These are phyloP conservation scores for Papilio elwesi DNA, from an alignment of 2,888 invertebrate genomes.

Conservation along the genomic window DNA sequence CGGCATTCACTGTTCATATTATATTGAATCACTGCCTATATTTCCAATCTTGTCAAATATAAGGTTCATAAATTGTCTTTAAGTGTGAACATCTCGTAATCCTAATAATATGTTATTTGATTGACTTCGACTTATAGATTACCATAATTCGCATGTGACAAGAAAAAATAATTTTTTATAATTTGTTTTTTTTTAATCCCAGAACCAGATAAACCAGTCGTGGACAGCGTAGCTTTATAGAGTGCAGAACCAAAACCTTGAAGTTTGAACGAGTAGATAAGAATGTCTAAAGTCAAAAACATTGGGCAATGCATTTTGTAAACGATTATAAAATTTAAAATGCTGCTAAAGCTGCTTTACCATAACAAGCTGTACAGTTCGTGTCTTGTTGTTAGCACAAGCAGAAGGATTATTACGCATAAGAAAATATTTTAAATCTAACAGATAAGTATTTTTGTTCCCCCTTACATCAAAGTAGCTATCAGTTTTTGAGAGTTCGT, in stretches of 20 bases:
- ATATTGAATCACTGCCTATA: too few species aligned
- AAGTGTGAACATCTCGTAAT: neutral
- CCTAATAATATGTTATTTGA: neutral
- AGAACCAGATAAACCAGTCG: conserved; percentile 24
- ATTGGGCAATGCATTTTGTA: neutral
- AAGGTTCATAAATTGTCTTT: neutral
- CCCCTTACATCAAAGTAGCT: too few species aligned
- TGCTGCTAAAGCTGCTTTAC: too few species aligned
- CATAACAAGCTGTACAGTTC: too few species aligned
- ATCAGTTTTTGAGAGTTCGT: too few species aligned
- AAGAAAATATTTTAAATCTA: too few species aligned
- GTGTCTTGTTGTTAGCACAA: too few species aligned
- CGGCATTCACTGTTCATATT: too few species aligned
- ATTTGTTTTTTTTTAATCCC: neutral
- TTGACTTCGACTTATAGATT: neutral
- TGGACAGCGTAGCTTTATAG: conserved; percentile 2
- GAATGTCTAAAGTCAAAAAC: neutral
- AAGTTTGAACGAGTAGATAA: neutral
- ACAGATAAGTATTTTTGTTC: too few species aligned
- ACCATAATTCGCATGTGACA: neutral
- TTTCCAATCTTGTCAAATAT: neutral
- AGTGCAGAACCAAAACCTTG: conserved; percentile 23
- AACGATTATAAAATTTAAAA: neutral
- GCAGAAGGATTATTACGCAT: too few species aligned
- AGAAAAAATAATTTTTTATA: conserved; percentile 2